phyloP scores from a whole-genome alignment of 1,140 invertebrate genomes.

The Drosophila athabasca region DNA sequence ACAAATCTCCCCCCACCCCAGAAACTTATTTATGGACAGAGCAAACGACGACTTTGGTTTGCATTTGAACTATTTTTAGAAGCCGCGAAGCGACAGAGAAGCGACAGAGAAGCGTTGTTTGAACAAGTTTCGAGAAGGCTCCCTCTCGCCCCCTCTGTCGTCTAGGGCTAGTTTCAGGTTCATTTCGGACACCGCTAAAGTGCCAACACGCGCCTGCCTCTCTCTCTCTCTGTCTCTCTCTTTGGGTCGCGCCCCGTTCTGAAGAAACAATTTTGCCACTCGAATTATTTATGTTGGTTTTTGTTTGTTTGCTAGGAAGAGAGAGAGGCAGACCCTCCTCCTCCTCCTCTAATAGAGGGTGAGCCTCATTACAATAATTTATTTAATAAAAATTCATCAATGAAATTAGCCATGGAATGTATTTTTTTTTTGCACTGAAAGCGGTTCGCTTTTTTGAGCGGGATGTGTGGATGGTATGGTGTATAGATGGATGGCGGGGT shows the following conservation, averaged over 20 bases:
- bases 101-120: slow-evolving; percentile 16
- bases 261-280: slow-evolving; percentile 52
- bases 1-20: slow-evolving; percentile 2
- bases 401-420: slow-evolving; percentile 70
- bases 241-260: slow-evolving; percentile 1
- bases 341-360: slow-evolving; percentile 27
- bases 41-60: slow-evolving; percentile 31
- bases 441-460: background rate
- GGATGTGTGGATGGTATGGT: too few relatives aligned
- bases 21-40: slow-evolving; percentile 44
- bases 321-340: slow-evolving; percentile 12
- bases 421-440: slow-evolving; percentile 10
- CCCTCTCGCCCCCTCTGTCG: background rate
- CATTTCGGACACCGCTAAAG: slow-evolving; percentile 41
- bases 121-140: slow-evolving; percentile 40
- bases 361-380: slow-evolving; percentile 73
- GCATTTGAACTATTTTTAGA: slow-evolving; percentile 55
- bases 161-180: slow-evolving; percentile 48
- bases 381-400: slow-evolving; percentile 80
- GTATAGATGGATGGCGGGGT: background rate
- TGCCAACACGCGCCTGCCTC: slow-evolving; percentile 68
- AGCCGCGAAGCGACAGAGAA: slow-evolving; percentile 18
- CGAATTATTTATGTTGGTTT: slow-evolving; percentile 31
- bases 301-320: slow-evolving; percentile 33
- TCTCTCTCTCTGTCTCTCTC: slow-evolving; percentile 16